These are phyloP conservation scores for Melanotaenia parkinsoni DNA, from an alignment of 2,797 vertebrate genomes.

Conservation along the genomic window DNA sequence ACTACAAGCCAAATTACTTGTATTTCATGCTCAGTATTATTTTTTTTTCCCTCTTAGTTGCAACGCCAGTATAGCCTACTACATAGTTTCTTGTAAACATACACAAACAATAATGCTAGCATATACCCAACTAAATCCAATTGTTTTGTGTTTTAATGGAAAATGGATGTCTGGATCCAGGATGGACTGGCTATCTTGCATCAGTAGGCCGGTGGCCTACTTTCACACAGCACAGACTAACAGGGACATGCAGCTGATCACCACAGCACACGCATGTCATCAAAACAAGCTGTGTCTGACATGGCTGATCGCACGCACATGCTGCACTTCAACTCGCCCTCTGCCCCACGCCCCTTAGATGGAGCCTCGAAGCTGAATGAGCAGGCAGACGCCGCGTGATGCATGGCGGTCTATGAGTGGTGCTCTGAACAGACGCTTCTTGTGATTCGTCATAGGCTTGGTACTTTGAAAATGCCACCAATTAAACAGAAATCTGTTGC, in stretches of 20 bases:
- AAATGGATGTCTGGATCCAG: not conserved
- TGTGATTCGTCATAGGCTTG: not conserved
- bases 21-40: not conserved
- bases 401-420: not conserved
- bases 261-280: constrained; percentile 43
- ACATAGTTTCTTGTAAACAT: not conserved
- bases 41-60: not conserved
- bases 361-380: constrained; percentile 6
- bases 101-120: not conserved
- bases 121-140: not conserved
- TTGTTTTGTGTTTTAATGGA: not conserved
- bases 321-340: constrained; percentile 12
- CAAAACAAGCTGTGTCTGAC: constrained; percentile 51
- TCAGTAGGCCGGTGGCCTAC: constrained; percentile 61
- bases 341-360: not conserved
- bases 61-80: not conserved
- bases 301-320: constrained; percentile 36
- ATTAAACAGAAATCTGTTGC: not conserved
- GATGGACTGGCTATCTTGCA: constrained; percentile 40
- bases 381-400: not conserved
- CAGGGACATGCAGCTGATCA: constrained; percentile 49
- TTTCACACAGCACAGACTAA: constrained; percentile 28
- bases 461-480: not conserved
- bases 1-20: not conserved
- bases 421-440: not conserved